These are phyloP conservation scores for Catocala sponsa DNA, from an alignment of 2,888 invertebrate species.

Conservation along the genomic window DNA sequence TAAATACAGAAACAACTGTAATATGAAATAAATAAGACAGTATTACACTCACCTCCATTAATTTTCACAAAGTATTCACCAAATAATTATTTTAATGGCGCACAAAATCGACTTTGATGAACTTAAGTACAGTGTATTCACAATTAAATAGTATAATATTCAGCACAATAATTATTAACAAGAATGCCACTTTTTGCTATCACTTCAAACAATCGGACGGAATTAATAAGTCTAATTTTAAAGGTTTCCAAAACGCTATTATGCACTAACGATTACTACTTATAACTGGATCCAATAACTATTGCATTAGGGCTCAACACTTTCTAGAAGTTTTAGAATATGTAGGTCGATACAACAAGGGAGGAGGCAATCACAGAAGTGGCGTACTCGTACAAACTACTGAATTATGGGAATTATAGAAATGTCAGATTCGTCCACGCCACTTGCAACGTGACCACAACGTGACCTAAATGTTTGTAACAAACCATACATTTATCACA, in stretches of 20 bases:
- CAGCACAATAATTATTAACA: neutral
- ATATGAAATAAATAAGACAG: too few species aligned
- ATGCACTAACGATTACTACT: neutral
- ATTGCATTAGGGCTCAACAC: conserved; percentile 20
- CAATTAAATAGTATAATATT: neutral
- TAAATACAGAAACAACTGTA: too few species aligned
- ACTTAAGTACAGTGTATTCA: conserved; percentile 4
- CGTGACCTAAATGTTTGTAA: conserved; percentile 55
- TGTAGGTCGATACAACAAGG: conserved; percentile 22
- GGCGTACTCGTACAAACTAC: conserved; percentile 34
- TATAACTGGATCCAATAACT: neutral
- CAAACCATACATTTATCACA: neutral
- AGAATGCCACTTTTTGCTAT: conserved; percentile 1
- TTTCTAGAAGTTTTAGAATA: conserved; percentile 45
- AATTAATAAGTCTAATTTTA: conserved; percentile 12
- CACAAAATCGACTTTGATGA: conserved; percentile 22
- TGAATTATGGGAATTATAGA: conserved; percentile 45
- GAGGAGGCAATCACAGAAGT: conserved; percentile 39
- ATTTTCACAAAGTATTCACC: conserved; percentile 24
- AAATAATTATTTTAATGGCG: conserved; percentile 12
- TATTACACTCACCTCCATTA: conserved; percentile 40
- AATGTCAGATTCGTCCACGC: conserved; percentile 79
- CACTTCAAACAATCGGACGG: neutral
- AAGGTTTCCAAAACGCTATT: conserved; percentile 6
- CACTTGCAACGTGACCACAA: conserved; percentile 89